Conservation (phyloP, 2,113 vertebrate species). For the Plestiodon gilberti region DNA sequence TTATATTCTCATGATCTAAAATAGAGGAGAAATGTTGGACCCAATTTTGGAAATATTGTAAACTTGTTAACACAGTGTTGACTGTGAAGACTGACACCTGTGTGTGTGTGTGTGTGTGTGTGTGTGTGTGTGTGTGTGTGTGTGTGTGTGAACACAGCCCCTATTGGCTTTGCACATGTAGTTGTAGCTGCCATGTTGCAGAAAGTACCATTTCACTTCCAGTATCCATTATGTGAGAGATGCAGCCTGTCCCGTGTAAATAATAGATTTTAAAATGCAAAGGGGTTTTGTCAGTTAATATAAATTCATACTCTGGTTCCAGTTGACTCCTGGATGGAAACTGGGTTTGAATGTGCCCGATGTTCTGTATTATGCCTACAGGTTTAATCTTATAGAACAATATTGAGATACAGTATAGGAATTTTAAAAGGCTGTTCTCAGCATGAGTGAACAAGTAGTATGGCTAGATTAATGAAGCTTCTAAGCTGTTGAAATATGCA, state of each 20-base stretch:
- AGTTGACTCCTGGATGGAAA: neutral
- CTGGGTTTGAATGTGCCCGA: fast-evolving
- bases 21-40: neutral
- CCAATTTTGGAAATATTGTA: neutral
- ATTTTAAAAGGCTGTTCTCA: neutral
- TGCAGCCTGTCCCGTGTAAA: constrained; percentile 21
- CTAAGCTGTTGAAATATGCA: neutral
- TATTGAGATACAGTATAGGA: fast-evolving
- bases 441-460: fast-evolving
- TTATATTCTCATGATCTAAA: fast-evolving
- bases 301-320: fast-evolving
- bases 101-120: too few relatives aligned
- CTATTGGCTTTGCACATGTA: neutral
- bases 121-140: too few relatives aligned
- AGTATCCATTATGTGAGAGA: constrained; percentile 9
- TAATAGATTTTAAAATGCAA: constrained; percentile 24
- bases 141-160: neutral
- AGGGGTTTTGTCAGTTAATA: neutral
- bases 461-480: neutral
- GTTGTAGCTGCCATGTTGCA: neutral
- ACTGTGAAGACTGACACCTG: fast-evolving
- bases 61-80: fast-evolving
- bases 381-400: neutral
- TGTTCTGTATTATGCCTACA: fast-evolving
- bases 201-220: neutral